phyloP scores from a whole-genome alignment of 2,797 vertebrate species.

The Nyctibius grandis region DNA sequence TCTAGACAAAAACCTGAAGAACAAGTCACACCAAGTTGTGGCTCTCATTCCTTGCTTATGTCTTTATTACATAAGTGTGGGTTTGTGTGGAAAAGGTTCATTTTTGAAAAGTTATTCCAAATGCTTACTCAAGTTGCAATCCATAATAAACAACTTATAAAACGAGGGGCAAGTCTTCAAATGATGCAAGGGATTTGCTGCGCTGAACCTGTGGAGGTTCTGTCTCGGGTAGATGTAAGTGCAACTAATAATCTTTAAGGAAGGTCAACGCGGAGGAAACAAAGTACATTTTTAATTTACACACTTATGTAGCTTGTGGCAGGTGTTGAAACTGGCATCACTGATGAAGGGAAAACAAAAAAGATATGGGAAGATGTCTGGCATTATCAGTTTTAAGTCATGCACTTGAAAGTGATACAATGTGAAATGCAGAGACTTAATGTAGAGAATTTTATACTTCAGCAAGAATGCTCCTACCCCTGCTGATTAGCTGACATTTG shows the following conservation, averaged over 20 bases:
- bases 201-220: not conserved
- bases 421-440: not conserved
- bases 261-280: not conserved
- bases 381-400: not conserved
- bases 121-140: not conserved
- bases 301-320: not conserved
- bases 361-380: not conserved
- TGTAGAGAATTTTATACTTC: not conserved
- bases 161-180: not conserved
- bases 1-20: not conserved
- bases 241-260: not conserved
- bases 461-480: not conserved
- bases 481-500: constrained; percentile 11
- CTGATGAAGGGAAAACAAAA: not conserved
- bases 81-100: not conserved
- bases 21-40: not conserved
- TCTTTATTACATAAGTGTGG: not conserved
- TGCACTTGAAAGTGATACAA: not conserved
- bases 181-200: not conserved
- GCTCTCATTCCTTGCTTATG: not conserved
- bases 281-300: constrained; percentile 1
- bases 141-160: not conserved
- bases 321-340: not conserved
- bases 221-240: not conserved
- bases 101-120: not conserved